These are phyloP conservation scores for Anguilla obscura DNA, from an alignment of 2,797 vertebrate species.

Conservation along the genomic window DNA sequence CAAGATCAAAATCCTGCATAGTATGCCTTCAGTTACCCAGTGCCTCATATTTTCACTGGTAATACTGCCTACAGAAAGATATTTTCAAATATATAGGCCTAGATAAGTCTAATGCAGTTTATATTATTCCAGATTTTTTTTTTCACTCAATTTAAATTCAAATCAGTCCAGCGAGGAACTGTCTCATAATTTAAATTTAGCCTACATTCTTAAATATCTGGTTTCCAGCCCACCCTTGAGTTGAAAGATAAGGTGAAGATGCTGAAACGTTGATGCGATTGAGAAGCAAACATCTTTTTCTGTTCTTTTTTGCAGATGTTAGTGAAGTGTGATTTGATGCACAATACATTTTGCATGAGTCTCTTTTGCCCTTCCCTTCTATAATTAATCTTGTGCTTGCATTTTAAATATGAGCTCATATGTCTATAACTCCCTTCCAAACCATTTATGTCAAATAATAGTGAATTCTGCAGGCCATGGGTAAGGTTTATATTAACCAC, in stretches of 20 bases:
- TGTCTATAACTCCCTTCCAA: neutral
- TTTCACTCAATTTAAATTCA: neutral
- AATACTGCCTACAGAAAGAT: too few species aligned
- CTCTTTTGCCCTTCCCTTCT: neutral
- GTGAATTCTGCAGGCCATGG: neutral
- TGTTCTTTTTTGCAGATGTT: neutral
- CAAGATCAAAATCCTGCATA: too few species aligned
- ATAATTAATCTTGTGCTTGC: constrained; percentile 21
- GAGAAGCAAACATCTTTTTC: neutral
- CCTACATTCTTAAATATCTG: neutral
- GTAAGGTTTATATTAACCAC: neutral
- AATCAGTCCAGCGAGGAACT: neutral
- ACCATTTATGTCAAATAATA: neutral
- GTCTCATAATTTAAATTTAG: neutral
- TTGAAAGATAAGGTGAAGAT: neutral
- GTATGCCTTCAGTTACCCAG: too few species aligned
- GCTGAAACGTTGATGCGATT: neutral
- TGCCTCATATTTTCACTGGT: too few species aligned
- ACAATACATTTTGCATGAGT: constrained; percentile 13
- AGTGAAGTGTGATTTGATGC: neutral
- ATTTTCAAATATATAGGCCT: too few species aligned
- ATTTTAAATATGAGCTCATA: constrained; percentile 3
- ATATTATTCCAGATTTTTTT: neutral
- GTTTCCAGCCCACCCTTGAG: neutral
- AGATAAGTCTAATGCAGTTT: neutral